phyloP scores from a whole-genome alignment of 2,888 invertebrate genomes.

The Amblyteles armatorius region DNA sequence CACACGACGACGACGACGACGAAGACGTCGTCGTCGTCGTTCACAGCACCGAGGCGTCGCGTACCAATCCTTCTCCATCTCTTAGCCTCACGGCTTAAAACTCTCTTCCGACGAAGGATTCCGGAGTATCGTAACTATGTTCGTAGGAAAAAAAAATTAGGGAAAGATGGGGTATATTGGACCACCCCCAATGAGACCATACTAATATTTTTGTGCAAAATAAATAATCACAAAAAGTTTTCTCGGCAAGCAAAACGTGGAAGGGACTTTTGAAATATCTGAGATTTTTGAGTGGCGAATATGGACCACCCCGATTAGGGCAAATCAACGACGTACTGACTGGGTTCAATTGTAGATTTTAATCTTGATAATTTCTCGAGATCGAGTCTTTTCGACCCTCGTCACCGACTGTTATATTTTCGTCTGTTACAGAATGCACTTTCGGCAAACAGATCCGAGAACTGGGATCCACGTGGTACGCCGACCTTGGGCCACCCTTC shows the following conservation, averaged over 20 bases:
- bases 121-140: neutral
- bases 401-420: slow-evolving; percentile 67
- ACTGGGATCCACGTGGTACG: slow-evolving; percentile 96
- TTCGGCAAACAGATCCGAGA: slow-evolving; percentile 95
- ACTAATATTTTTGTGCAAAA: too few species aligned
- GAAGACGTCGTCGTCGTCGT: slow-evolving; percentile 52
- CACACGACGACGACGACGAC: slow-evolving; percentile 70
- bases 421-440: slow-evolving; percentile 93
- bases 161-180: too few species aligned
- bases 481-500: slow-evolving; percentile 96
- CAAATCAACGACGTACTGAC: too few species aligned
- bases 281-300: too few species aligned
- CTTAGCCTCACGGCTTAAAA: neutral
- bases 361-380: too few species aligned
- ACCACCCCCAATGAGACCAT: too few species aligned
- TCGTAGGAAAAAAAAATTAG: neutral
- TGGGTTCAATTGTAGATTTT: too few species aligned
- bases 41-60: slow-evolving; percentile 59
- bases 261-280: too few species aligned
- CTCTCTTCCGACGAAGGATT: neutral
- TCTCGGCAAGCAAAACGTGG: too few species aligned
- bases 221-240: too few species aligned
- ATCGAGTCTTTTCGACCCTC: neutral
- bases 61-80: neutral
- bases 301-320: too few species aligned